Conservation (phyloP, 2,113 vertebrate species). For the Poicephalus meyeri region DNA sequence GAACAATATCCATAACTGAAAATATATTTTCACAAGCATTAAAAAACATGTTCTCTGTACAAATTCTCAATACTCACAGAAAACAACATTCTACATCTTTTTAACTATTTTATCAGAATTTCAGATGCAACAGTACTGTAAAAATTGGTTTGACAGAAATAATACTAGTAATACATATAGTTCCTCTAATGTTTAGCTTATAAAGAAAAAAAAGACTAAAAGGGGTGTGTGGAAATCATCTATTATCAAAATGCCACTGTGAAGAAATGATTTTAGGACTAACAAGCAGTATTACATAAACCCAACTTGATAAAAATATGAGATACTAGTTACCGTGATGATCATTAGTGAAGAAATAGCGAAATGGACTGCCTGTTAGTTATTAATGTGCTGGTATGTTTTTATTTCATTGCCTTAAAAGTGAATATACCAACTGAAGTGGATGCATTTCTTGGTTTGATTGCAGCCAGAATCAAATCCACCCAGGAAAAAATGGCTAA, state of each 20-base stretch:
- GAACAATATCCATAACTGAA: background rate
- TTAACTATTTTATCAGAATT: background rate
- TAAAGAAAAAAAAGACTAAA: background rate
- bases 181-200: background rate
- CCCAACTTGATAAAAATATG: background rate
- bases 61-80: background rate
- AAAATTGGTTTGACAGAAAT: background rate
- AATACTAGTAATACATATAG: background rate
- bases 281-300: background rate
- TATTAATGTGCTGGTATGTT: background rate
- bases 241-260: background rate
- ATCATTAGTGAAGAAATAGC: background rate
- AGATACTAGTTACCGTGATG: fast-evolving
- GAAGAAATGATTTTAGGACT: background rate
- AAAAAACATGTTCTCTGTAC: background rate
- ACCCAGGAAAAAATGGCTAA: background rate
- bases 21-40: background rate
- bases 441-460: background rate
- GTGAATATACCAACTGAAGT: fast-evolving
- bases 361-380: background rate
- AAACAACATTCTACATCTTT: background rate
- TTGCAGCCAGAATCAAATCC: background rate
- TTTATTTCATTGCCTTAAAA: background rate
- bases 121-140: background rate
- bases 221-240: fast-evolving